Percentiles rank a stretch among this genome's conserved stretches.
These are phyloP conservation scores for Taenaris catops DNA, from an alignment of 2,888 invertebrate genomes.

Conservation along the genomic window DNA sequence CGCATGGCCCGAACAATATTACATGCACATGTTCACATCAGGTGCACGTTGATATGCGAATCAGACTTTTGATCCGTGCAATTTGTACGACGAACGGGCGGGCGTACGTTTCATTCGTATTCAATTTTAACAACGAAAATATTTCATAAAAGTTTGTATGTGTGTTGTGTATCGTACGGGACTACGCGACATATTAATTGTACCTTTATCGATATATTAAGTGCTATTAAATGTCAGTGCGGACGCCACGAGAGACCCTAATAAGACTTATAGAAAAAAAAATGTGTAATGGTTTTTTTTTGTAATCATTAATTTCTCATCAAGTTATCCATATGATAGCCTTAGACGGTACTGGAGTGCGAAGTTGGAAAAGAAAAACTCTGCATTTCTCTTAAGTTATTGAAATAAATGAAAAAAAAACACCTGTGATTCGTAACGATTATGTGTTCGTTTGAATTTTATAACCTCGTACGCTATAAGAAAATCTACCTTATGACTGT, in stretches of 20 bases:
- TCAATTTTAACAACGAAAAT: too few species aligned
- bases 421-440: constrained; percentile 72
- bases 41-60: too few species aligned
- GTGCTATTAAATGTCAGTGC: constrained; percentile 63
- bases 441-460: constrained; percentile 40
- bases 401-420: constrained; percentile 68
- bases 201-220: constrained; percentile 44
- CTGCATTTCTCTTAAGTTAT: constrained; percentile 78
- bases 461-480: too few species aligned
- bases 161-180: constrained; percentile 25
- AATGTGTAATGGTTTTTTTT: constrained; percentile 76
- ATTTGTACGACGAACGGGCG: too few species aligned
- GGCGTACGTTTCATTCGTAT: too few species aligned
- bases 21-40: too few species aligned
- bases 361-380: constrained; percentile 64
- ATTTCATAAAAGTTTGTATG: constrained; percentile 23
- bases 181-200: constrained; percentile 21
- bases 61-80: too few species aligned
- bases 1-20: too few species aligned
- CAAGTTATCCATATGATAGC: constrained; percentile 70
- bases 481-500: too few species aligned
- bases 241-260: constrained; percentile 68
- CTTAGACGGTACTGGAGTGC: constrained; percentile 73
- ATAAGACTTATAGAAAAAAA: constrained; percentile 78
- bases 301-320: constrained; percentile 73